Evolutionary conservation across 2,113 vertebrate genomes (phyloP).

Genomic region (Psettodes erumei): DNA sequence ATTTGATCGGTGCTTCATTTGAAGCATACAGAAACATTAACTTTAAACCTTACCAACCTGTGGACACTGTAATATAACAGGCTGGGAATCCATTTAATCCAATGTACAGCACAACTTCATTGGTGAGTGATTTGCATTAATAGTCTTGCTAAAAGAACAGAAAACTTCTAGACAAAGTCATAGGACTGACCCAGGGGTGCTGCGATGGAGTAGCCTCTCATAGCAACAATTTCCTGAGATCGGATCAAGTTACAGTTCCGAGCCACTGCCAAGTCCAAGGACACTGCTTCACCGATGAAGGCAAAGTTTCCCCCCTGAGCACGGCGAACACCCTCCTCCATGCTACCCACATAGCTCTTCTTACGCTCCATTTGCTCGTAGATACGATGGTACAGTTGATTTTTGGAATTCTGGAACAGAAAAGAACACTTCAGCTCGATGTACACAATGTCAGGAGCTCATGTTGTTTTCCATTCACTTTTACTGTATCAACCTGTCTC

Average conservation of each 20-base stretch:
- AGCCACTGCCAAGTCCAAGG: constrained; percentile 84
- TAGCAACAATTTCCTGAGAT: constrained; percentile 81
- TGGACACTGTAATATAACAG: too few species aligned
- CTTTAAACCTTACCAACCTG: too few species aligned
- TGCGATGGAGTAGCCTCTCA: constrained; percentile 87
- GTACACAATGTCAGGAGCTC: too few species aligned
- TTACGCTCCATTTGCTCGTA: constrained; percentile 89
- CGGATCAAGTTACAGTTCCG: constrained; percentile 86
- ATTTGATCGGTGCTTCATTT: too few species aligned
- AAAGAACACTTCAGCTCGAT: too few species aligned
- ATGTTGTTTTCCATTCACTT: too few species aligned
- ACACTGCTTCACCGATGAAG: constrained; percentile 89
- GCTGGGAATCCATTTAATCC: background rate
- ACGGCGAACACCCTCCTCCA: constrained; percentile 83
- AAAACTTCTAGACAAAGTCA: too few species aligned
- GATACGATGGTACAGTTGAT: constrained; percentile 83
- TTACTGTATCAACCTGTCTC: background rate
- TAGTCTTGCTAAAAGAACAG: background rate
- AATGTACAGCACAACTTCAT: background rate
- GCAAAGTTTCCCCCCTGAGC: constrained; percentile 87
- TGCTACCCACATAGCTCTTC: constrained; percentile 80
- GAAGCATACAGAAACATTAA: too few species aligned
- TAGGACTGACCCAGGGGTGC: constrained; percentile 79
- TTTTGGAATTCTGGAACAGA: constrained; percentile 84
- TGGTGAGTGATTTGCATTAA: background rate